Base-by-base conservation (phyloP, 2,113 vertebrate genomes). In the Syngnathus scovelli region DNA sequence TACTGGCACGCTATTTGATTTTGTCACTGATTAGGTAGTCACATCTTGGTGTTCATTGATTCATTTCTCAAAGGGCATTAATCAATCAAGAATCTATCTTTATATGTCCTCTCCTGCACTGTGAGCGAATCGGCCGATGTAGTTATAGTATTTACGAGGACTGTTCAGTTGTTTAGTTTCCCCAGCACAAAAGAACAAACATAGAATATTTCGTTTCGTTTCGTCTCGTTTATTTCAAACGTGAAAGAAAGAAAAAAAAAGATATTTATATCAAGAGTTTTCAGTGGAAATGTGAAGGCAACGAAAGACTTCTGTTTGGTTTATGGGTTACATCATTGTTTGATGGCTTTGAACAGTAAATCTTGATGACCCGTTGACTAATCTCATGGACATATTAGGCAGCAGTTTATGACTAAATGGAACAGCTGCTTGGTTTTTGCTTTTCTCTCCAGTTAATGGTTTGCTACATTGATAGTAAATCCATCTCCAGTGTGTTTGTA, bases 291-390 rank as follows among this genome's bases (percentile, higher is more conserved):
- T 59, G 10, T 41, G 18, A 70, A 39, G 19, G 23, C 62, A 58
- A 41, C 27, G 0, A 27, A 7, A 12, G 21, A 27, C 43, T 66
- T 67, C 61, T 41, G 64, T 18, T 66, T 61, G 64, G 48, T 75
- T 78, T 71, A 75, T 9, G 51, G 60, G 56, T 78, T 62, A 73
- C 61, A 43, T 83, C 78, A 82, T 21, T 15, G 18, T 84, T 63
- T 77, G 55, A 79, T 78, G 70, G 70, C 66, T 72, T 51, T 44
- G 33, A 66, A 62, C 70, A 66, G 76, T 84, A 79, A 84, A 82
- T 74, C 55, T 46, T 73, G 54, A 75, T 73, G 74, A 77, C 49
- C 44, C 68, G 33, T 11, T 55, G 49, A 61, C 65, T 82, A 44
- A 81, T 72, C 66, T 70, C 39, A 23, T 65, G 63, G 48, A 66